Evolutionary conservation across 1,140 invertebrate species (phyloP).

Genomic region (Drosophila dunni): DNA sequence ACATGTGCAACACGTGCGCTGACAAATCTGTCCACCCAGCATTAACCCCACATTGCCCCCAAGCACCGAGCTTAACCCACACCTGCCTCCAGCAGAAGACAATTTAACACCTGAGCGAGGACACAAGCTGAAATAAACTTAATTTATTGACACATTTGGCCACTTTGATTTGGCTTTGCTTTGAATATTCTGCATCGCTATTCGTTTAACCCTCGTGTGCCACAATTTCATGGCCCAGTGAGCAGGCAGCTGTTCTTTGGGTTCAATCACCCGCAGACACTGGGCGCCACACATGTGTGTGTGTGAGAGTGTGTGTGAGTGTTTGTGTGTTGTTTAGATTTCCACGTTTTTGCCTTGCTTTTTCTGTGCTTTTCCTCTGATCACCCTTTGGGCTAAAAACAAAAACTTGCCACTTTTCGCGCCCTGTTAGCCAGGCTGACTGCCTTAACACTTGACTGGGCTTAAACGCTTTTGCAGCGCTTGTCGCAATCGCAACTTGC

Average conservation of each 20-base stretch:
- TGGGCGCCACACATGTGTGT: conserved; percentile 26
- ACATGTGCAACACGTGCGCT: conserved; percentile 75
- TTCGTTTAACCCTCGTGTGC: not conserved
- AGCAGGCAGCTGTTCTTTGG: conserved; percentile 51
- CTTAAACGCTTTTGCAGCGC: conserved; percentile 34
- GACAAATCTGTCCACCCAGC: conserved; percentile 57
- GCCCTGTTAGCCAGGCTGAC: conserved; percentile 47
- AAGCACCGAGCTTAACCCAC: not conserved
- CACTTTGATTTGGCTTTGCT: conserved; percentile 60
- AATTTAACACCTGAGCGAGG: conserved; percentile 75
- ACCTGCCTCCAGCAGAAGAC: conserved; percentile 33
- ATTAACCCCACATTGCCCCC: conserved; percentile 52
- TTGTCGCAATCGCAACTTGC: conserved; percentile 21
- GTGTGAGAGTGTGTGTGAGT: conserved; percentile 9
- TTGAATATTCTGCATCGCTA: conserved; percentile 13
- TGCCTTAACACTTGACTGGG: conserved; percentile 69
- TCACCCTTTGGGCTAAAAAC: conserved; percentile 33
- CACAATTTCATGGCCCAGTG: conserved; percentile 67
- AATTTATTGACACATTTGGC: conserved; percentile 79
- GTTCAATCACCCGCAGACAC: conserved; percentile 50
- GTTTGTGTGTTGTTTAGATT: conserved; percentile 19
- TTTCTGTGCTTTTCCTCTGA: not conserved
- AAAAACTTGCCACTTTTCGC: conserved; percentile 34
- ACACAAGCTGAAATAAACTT: conserved; percentile 36
- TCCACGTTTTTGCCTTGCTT: conserved; percentile 6